Evolutionary conservation across 1,140 invertebrate species (phyloP).

Genomic region (Phymastichus coffea): DNA sequence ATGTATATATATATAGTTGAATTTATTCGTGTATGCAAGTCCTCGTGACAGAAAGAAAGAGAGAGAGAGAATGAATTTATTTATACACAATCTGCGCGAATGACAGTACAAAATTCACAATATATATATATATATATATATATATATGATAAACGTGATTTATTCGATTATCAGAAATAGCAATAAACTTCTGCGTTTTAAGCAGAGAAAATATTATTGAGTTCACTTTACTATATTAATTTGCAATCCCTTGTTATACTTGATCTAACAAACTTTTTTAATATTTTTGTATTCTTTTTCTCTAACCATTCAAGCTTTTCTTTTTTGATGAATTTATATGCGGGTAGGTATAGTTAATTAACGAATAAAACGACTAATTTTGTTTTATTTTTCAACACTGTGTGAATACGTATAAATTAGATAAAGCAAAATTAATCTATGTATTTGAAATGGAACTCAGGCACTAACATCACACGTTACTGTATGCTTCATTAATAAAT

Average conservation of each 20-base stretch:
- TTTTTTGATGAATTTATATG: no score
- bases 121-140: no score
- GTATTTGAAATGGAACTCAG: constrained; percentile 10
- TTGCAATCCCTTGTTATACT: constrained; percentile 10
- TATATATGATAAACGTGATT: constrained; percentile 24
- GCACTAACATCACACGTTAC: not conserved
- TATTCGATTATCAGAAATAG: constrained; percentile 23
- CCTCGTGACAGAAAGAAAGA: not conserved
- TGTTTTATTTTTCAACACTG: no score
- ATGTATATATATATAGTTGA: not conserved
- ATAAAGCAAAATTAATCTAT: not conserved
- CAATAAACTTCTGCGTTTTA: constrained; percentile 36
- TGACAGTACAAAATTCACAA: constrained; percentile 26
- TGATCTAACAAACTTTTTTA: constrained; percentile 8
- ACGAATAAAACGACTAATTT: no score
- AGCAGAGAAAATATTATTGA: constrained; percentile 32
- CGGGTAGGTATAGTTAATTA: no score
- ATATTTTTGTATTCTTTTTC: constrained; percentile 18
- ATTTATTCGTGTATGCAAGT: not conserved
- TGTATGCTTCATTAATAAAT: not conserved
- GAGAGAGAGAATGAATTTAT: constrained; percentile 17
- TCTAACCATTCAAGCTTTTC: no score
- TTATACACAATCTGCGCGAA: constrained; percentile 14
- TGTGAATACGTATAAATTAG: not conserved
- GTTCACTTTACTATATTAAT: constrained; percentile 20